Evolutionary conservation across 2,888 invertebrate species (phyloP).

Genomic region (Hirtodrosophila alboralis): DNA sequence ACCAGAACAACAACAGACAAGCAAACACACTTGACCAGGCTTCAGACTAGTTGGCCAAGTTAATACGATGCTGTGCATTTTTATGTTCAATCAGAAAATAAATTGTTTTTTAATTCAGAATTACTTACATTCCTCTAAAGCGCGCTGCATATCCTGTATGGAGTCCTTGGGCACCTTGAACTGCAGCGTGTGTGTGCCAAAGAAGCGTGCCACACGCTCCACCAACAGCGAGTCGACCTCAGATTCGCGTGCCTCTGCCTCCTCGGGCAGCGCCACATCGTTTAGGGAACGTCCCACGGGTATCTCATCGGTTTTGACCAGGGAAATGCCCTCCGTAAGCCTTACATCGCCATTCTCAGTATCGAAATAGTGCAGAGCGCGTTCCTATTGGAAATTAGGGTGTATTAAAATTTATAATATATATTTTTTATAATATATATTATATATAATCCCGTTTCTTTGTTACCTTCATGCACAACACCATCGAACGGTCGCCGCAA

Average conservation of each 20-base stretch:
- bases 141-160: constrained; percentile 89
- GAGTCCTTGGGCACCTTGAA: constrained; percentile 91
- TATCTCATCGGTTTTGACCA: constrained; percentile 86
- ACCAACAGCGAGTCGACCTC: constrained; percentile 90
- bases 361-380: constrained; percentile 89
- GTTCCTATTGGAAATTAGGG: constrained; percentile 85
- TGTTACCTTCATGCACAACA: constrained; percentile 89
- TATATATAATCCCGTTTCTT: constrained; percentile 14
- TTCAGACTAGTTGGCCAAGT: background rate
- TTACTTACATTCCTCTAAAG: constrained; percentile 91
- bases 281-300: constrained; percentile 86
- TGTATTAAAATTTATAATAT: too few species aligned
- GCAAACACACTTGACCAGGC: constrained; percentile 1
- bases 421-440: too few species aligned
- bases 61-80: background rate
- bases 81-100: too few species aligned
- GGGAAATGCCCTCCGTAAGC: constrained; percentile 87
- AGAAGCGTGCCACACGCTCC: constrained; percentile 90
- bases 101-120: background rate
- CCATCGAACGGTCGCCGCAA: constrained; percentile 88
- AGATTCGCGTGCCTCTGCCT: constrained; percentile 89
- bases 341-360: constrained; percentile 86
- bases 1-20: constrained; percentile 26
- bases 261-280: constrained; percentile 88
- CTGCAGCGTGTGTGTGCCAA: constrained; percentile 91